Percentiles rank a stretch among this genome's conserved stretches.
Conservation (phyloP, 1,140 invertebrate species). For the Atta colombica region DNA sequence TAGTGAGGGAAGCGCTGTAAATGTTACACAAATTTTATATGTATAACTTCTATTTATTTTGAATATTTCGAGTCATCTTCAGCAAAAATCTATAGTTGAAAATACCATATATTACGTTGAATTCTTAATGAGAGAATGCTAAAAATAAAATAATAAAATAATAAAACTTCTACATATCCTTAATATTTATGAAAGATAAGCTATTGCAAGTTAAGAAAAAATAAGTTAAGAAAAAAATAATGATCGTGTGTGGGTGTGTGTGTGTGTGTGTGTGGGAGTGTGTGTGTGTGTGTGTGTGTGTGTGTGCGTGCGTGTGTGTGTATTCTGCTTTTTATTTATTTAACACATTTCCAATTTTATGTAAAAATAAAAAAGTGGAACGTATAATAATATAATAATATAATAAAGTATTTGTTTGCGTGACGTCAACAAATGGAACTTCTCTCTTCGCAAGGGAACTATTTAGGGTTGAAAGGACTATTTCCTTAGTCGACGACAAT, state of each 20-base stretch:
- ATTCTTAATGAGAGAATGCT: too few relatives aligned
- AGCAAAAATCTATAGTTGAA: too few relatives aligned
- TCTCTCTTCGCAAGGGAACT: neutral
- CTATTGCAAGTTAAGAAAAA: too few relatives aligned
- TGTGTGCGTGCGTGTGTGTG: neutral
- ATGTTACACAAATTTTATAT: too few relatives aligned
- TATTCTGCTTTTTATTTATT: neutral
- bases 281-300: too few relatives aligned
- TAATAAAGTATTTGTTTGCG: neutral
- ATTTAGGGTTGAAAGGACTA: constrained; percentile 28
- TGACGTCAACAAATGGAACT: constrained; percentile 16
- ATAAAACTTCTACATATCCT: too few relatives aligned
- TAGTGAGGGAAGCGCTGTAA: too few relatives aligned
- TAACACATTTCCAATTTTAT: neutral
- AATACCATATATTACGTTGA: too few relatives aligned
- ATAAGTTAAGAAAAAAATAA: neutral
- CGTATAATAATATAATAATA: neutral
- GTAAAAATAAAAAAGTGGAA: neutral
- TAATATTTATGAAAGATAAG: neutral
- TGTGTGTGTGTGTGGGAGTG: too few relatives aligned
- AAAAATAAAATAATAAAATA: neutral
- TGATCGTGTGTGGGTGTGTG: too few relatives aligned
- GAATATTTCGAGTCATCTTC: too few relatives aligned
- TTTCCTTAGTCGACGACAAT: constrained; percentile 75
- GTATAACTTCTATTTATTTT: too few relatives aligned